Base-by-base conservation (phyloP, 2,888 invertebrate species). In the Agrotis exclamationis region DNA sequence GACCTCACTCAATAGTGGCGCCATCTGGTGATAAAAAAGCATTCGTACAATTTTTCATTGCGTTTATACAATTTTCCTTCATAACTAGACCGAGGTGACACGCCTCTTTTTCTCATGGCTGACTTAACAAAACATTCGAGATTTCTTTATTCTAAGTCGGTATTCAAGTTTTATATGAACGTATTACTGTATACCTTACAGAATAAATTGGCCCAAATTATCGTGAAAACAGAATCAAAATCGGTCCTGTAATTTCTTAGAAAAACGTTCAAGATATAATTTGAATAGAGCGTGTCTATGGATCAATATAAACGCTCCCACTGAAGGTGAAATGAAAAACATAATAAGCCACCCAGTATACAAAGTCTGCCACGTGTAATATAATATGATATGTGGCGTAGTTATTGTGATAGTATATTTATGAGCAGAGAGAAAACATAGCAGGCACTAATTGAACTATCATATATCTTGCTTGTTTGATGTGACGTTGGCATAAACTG, bases 271-370 rank as follows among this genome's bases (percentile, higher is more conserved):
- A 39, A 13, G 13, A 56, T n/a, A 54, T 11, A 3, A n/a, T 39
- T 39, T 0, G 33, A 11, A 39, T 39, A 39, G 39, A 39, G 39
- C 39, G 2, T 39, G 11, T 39, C 39, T 33, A 33, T 56, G n/a
- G n/a, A 67, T 53, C 60, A 54, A 33, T 66, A 56, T 24, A 28
- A 20, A 24, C 56, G n/a, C 13, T 51, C 11, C 3, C 22, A 63
- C 7, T 76, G 80, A 79, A 79, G 76, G 80, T 79, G 80, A 72
- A 68, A 65, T 80, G 64, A 76, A 79, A 68, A 67, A 76, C 79
- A 63, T 20, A 65, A n/a, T 9, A 51, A 5, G 39, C 24, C 22
- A 53, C 47, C 28, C 6, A 44, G 54, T 57, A 24, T 48, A 54
- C 54, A 28, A 39, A 53, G 24, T 63, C 16, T 16, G 24, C 44